Conservation (phyloP, 2,797 vertebrate genomes). For the Brotula barbata region DNA sequence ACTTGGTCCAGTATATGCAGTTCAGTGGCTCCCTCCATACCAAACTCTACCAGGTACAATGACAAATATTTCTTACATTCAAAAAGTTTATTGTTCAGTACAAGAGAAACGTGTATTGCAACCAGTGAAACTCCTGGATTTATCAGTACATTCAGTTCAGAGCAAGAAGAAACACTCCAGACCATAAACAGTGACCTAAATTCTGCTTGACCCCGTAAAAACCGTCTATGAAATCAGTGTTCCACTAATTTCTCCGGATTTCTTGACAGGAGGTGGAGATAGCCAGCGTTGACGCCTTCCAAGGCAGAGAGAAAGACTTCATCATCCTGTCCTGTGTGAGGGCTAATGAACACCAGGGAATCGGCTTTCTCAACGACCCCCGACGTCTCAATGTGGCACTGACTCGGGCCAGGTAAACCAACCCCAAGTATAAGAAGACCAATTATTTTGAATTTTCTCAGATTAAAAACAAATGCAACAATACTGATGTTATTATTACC, state of each 20-base stretch:
- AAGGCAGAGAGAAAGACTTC: conserved; percentile 95
- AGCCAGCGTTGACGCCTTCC: conserved; percentile 94
- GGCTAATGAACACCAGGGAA: conserved; percentile 95
- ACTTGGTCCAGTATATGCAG: conserved; percentile 97
- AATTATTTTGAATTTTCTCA: not conserved
- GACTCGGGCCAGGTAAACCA: conserved; percentile 86
- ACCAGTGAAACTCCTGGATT: not conserved
- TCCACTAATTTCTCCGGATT: not conserved
- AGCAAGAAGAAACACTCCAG: too few relatives aligned
- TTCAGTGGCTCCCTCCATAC: conserved; percentile 96
- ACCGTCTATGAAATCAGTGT: not conserved
- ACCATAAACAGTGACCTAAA: too few relatives aligned
- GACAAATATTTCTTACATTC: not conserved
- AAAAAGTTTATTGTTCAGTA: too few relatives aligned
- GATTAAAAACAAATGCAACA: not conserved
- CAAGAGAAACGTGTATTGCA: not conserved
- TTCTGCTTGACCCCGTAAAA: too few relatives aligned
- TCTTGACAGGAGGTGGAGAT: conserved; percentile 90
- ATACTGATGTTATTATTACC: too few relatives aligned
- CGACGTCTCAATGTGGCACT: conserved; percentile 92
- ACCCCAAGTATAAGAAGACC: not conserved
- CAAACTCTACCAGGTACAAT: conserved; percentile 93
- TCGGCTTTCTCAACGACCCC: conserved; percentile 93
- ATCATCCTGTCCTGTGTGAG: conserved; percentile 95
- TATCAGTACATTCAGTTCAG: too few relatives aligned